Base-by-base conservation (phyloP, 1,140 invertebrate genomes). In the Carcinoscorpius rotundicauda region DNA sequence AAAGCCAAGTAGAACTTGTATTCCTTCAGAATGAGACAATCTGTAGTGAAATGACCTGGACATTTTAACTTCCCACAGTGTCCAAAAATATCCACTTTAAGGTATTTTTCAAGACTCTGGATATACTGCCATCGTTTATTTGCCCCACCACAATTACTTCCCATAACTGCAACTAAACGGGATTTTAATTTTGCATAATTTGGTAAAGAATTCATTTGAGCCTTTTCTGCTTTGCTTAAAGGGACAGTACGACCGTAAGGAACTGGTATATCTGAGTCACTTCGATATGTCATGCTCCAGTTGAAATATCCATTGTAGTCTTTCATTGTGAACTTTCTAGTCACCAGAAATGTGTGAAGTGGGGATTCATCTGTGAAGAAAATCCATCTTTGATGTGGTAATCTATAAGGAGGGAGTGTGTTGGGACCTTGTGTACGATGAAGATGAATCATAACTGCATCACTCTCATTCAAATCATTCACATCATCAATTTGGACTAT, bases 211-310 rank as follows among this genome's bases (percentile, higher is more conserved):
- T 11, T n/a, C 1, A 6, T 49, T 56, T 58, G 49, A 51, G 64
- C 66, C 29, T 11, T 66, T 53, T 63, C 6, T 49, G 5, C 51
- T 0, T 49, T 9, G 5, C 5, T 59, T 50, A 69, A 49, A 48
- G 61, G 57, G 3, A 64, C 58, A 9, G 64, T 66, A 48, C 64
- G 5, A 84, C 75, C 86, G 69, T 87, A 87, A 3, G 85, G 84
- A 4, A 86, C 81, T 0, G 85, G 85, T 49, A 87, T 77, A 68
- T 87, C 85, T 5, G 85, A 82, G 68, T 86, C 82, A 48, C 73
- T 79, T 75, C 83, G 79, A 70, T 87, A 89, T 3, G 81, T 84
- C 86, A 88, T 88, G 3, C 86, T 86, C 86, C 86, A 88, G 73
- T 88, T 88, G 71, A 88, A 87, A 52, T 69, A 60, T 0, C 69